Base-by-base conservation (phyloP, 2,888 invertebrate genomes). In the Philereme vetulata region DNA sequence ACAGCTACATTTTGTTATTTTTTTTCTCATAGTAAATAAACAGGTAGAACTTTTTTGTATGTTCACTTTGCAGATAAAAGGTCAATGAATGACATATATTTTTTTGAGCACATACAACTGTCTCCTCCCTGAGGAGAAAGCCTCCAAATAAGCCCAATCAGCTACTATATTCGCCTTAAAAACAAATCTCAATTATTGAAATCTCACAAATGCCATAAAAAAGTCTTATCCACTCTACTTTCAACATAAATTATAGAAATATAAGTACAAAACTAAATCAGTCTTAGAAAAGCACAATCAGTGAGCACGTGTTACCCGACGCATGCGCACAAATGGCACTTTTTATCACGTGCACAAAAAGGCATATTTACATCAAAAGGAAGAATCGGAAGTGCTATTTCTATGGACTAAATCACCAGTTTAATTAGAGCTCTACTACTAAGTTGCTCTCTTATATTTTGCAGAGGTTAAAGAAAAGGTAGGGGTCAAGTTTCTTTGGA, bases 311-410 rank as follows among this genome's bases (percentile, higher is more conserved):
- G 80, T 77, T 72, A 50, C 46, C 52, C 50, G 64, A 62, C 77
- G 78, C 78, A 78, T 77, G 76, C 71, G 75, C 65, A 71, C 65
- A 71, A 66, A 71, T 76, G 71, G 71, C 67, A 67, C 68, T 70
- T 71, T 71, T 71, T 64, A 32, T 21, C 78, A 79, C 74, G 76
- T 72, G 75, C 65, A 70, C 63, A 70, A 68, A 72, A 77, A 72
- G 70, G 70, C 69, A 72, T 70, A 64, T 67, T 56, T 56, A 61
- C 65, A 71, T 79, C 68, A 74, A 78, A 78, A 76, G 74, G 79
- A 75, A 63, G 78, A 76, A 80, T 79, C 79, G 79, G 79, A 80
- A 80, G 68, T 75, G 56, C 65, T 47, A 67, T 68, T 69, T 72
- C 69, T 66, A 68, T 54, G 54, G 47, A 47, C 44, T 8, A 32